phyloP scores from a whole-genome alignment of 2,113 vertebrate species.

The Neogale vison region DNA sequence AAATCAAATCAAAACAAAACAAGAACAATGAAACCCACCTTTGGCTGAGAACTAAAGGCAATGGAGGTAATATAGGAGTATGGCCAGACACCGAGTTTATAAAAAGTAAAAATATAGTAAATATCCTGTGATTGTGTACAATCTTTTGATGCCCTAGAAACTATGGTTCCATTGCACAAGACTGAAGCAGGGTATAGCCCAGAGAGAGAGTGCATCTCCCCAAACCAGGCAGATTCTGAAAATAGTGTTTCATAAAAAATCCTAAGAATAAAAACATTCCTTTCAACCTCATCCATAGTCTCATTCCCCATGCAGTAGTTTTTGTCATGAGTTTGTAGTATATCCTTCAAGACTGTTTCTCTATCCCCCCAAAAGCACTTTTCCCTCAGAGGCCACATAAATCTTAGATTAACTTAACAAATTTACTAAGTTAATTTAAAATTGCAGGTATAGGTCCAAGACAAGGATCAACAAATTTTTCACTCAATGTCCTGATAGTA shows the following conservation, averaged over 20 bases:
- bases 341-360: background rate
- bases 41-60: background rate
- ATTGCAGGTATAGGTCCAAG: background rate
- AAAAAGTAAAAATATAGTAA: background rate
- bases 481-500: background rate
- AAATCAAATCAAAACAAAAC: background rate
- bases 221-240: background rate
- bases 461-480: background rate
- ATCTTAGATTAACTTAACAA: background rate
- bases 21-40: background rate
- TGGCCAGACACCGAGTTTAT: background rate
- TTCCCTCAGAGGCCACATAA: background rate
- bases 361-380: background rate
- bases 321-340: background rate
- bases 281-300: background rate
- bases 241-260: background rate
- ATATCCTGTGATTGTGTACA: background rate
- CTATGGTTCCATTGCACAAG: background rate
- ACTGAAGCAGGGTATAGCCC: background rate
- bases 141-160: background rate
- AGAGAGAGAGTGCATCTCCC: background rate
- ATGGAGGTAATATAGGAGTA: background rate
- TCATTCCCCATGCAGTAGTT: background rate
- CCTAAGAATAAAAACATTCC: background rate
- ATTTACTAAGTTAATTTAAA: constrained; percentile 4